phyloP scores from a whole-genome alignment of 2,113 vertebrate species.

The Psittacula cyanocephala region DNA sequence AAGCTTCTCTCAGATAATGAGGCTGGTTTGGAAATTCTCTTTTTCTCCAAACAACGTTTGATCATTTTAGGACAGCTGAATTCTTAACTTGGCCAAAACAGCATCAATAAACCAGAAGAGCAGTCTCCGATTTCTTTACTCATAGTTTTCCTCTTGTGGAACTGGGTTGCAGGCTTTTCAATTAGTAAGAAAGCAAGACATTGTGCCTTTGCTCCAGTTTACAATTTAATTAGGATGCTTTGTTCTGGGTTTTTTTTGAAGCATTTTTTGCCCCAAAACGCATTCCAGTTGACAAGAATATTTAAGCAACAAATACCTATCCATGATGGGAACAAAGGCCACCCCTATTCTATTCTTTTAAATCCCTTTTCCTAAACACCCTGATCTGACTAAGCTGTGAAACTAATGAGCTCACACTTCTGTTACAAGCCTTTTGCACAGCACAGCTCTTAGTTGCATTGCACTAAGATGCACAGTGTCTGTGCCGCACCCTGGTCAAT shows the following conservation, averaged over 20 bases:
- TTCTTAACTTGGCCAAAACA: constrained; percentile 68
- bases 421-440: neutral
- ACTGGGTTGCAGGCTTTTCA: constrained; percentile 49
- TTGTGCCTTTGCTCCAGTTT: neutral
- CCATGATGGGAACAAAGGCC: neutral
- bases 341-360: neutral
- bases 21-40: constrained; percentile 70
- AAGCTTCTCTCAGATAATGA: constrained; percentile 79
- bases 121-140: constrained; percentile 53
- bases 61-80: constrained; percentile 67
- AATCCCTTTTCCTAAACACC: neutral
- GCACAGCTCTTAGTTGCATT: neutral
- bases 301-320: neutral
- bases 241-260: neutral
- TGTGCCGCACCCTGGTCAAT: neutral
- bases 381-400: neutral
- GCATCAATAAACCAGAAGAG: constrained; percentile 60
- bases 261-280: neutral
- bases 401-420: neutral
- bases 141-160: constrained; percentile 23
- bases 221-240: neutral
- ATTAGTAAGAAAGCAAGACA: constrained; percentile 38
- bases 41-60: constrained; percentile 54
- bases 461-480: neutral
- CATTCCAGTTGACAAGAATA: neutral